Conservation (phyloP, 2,113 vertebrate species). For the Gyps fulvus region DNA sequence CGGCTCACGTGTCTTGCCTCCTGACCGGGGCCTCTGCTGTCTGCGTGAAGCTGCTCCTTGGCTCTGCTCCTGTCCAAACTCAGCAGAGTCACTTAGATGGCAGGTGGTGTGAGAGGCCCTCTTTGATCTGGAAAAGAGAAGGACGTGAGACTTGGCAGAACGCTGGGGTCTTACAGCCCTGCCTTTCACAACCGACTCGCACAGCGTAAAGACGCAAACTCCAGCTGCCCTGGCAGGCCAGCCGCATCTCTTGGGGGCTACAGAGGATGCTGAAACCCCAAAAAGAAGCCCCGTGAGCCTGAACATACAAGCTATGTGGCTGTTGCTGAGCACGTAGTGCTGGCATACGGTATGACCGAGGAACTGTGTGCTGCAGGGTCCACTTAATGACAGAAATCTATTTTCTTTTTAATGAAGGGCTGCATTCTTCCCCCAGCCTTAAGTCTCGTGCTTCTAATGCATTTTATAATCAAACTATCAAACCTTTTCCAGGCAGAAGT, state of each 20-base stretch:
- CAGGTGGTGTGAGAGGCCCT: not conserved
- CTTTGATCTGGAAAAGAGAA: not conserved
- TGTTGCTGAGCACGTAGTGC: not conserved
- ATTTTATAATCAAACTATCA: not conserved
- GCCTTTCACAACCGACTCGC: not conserved
- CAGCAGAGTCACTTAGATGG: not conserved
- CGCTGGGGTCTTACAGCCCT: not conserved
- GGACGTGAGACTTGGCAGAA: not conserved
- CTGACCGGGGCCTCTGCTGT: not conserved
- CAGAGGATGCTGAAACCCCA: not conserved
- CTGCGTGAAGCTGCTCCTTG: not conserved
- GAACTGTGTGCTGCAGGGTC: not conserved
- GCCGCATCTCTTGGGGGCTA: not conserved
- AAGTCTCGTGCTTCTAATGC: not conserved
- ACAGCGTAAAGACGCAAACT: not conserved
- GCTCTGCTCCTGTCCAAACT: not conserved
- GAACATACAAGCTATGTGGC: not conserved
- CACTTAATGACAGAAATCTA: fast-evolving
- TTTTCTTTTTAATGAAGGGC: not conserved
- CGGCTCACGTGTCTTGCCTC: not conserved
- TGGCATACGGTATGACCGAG: not conserved
- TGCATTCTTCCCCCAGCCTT: not conserved
- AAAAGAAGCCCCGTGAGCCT: not conserved
- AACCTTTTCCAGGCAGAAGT: not conserved
- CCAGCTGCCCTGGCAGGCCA: not conserved